A percentile compares a stretch with the other conserved stretches of the same genome.
Conservation (phyloP, 2,888 invertebrate species). For the Mylabris sibirica region DNA sequence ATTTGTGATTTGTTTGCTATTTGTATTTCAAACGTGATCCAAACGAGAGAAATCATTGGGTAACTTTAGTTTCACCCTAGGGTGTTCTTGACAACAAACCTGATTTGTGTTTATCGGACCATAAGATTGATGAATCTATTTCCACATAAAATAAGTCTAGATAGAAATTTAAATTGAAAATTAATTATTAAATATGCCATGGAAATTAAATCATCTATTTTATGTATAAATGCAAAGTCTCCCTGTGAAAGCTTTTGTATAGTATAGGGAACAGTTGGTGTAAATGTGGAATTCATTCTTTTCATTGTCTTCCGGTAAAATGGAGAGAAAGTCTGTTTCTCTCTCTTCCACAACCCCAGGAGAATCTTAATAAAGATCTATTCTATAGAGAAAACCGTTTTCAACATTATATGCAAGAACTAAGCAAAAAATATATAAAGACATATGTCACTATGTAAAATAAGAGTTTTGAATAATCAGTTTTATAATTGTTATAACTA, state of each 20-base stretch:
- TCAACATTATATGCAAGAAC: not conserved
- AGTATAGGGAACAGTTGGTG: not conserved
- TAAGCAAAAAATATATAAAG: not conserved
- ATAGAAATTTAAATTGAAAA: slow-evolving; percentile 13
- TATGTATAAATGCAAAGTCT: not conserved
- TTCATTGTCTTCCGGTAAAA: not conserved
- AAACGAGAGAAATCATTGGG: not conserved
- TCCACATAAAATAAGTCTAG: slow-evolving; percentile 38
- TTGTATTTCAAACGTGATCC: slow-evolving; percentile 7
- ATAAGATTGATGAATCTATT: slow-evolving; percentile 43
- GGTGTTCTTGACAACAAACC: slow-evolving; percentile 31
- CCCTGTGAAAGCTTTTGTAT: not conserved
- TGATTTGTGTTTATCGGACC: slow-evolving; percentile 40
- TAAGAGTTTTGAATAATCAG: not conserved
- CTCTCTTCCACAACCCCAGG: slow-evolving; percentile 1
- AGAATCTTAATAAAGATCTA: slow-evolving; percentile 13
- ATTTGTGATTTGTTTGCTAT: not conserved
- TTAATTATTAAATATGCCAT: slow-evolving; percentile 3
- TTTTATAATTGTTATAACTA: slow-evolving; percentile 14
- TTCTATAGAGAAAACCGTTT: slow-evolving; percentile 3
- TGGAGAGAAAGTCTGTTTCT: slow-evolving; percentile 3
- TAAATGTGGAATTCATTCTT: slow-evolving; percentile 6
- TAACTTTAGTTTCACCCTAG: slow-evolving; percentile 30
- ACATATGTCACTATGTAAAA: not conserved
- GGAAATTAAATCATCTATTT: slow-evolving; percentile 10